Percentiles rank a stretch among this genome's conserved stretches.
These are phyloP conservation scores for Suricata suricatta DNA, from an alignment of 2,113 vertebrate genomes.

Conservation along the genomic window DNA sequence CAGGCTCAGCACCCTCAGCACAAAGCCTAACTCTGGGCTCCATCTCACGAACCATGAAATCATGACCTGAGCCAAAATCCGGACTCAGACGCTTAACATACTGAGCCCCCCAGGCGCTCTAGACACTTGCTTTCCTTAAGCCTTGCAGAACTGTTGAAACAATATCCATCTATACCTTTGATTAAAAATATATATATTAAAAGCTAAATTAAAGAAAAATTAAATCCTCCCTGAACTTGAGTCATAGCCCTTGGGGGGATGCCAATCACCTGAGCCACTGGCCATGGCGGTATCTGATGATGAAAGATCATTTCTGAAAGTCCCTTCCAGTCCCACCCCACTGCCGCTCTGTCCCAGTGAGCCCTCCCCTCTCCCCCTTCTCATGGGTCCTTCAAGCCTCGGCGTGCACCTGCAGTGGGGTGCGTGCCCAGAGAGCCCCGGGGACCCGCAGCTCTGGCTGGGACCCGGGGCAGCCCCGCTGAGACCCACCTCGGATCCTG, in stretches of 20 bases:
- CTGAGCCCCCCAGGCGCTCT: no score
- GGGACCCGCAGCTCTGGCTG: background rate
- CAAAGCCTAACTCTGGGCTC: no score
- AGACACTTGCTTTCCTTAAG: background rate
- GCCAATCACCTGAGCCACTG: background rate
- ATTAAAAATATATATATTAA: background rate
- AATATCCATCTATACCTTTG: background rate
- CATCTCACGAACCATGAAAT: no score
- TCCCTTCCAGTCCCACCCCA: background rate
- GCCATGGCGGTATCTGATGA: accelerated
- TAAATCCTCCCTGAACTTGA: background rate
- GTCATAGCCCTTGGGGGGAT: accelerated
- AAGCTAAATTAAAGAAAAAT: background rate
- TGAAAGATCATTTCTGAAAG: background rate
- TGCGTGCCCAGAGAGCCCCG: background rate
- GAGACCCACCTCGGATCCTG: background rate
- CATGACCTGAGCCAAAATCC: no score
- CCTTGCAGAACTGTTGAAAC: background rate
- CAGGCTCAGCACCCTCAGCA: no score
- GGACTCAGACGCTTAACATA: no score
- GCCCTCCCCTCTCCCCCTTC: no score
- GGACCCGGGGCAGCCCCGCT: background rate
- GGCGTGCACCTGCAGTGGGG: accelerated
- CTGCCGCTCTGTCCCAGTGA: accelerated
- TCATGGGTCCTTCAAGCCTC: background rate